These are phyloP conservation scores for Drosophila heteroneura DNA, from an alignment of 2,888 invertebrate species.

Conservation along the genomic window DNA sequence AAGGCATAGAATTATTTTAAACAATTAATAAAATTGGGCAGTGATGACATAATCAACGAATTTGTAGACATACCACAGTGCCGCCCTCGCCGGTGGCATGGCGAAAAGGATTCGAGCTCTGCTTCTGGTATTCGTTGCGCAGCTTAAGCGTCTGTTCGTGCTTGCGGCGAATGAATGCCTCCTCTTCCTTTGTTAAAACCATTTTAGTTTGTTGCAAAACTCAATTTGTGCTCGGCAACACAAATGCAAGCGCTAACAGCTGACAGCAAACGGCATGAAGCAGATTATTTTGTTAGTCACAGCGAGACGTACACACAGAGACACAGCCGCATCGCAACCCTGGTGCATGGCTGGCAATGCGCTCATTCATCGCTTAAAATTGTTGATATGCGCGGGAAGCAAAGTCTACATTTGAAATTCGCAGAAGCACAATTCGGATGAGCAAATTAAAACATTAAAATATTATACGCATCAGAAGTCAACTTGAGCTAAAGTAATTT, in stretches of 20 bases:
- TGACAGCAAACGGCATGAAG: slow-evolving; percentile 46
- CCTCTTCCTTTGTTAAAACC: slow-evolving; percentile 73
- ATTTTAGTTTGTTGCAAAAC: slow-evolving; percentile 46
- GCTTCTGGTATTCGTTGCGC: slow-evolving; percentile 90
- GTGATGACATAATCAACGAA: slow-evolving; percentile 84
- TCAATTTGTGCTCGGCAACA: slow-evolving; percentile 25
- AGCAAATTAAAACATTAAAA: slow-evolving; percentile 2
- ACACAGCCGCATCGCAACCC: slow-evolving; percentile 7
- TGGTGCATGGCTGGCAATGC: slow-evolving; percentile 35
- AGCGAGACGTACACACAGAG: neutral
- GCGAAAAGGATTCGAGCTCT: slow-evolving; percentile 89
- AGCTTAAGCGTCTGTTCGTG: slow-evolving; percentile 82
- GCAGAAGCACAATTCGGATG: neutral
- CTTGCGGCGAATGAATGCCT: slow-evolving; percentile 76
- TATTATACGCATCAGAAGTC: neutral
- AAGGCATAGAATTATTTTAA: slow-evolving; percentile 66
- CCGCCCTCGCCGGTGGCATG: slow-evolving; percentile 89
- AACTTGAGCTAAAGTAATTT: slow-evolving; percentile 23
- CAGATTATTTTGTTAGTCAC: slow-evolving; percentile 33
- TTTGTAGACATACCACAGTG: slow-evolving; percentile 89
- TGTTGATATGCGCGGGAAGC: neutral
- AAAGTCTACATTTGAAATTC: neutral
- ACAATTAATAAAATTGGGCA: slow-evolving; percentile 1
- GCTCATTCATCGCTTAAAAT: slow-evolving; percentile 34
- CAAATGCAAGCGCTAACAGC: slow-evolving; percentile 49